Evolutionary conservation across 2,888 invertebrate species (phyloP).

Genomic region (Erpobdella octoculata): DNA sequence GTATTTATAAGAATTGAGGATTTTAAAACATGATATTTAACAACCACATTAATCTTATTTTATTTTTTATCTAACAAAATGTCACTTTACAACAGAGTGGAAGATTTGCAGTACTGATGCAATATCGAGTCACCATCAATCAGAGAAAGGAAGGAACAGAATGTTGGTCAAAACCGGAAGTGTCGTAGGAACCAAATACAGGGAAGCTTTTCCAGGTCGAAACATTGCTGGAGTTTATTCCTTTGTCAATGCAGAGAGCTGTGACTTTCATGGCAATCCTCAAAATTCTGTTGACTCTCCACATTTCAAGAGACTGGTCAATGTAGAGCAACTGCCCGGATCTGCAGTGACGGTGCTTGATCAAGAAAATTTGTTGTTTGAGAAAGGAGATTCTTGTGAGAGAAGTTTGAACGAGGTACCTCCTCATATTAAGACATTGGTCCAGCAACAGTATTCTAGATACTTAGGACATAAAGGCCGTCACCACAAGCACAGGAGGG

Average conservation of each 20-base stretch:
- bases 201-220: not conserved
- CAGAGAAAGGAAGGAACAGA: slow-evolving; percentile 1
- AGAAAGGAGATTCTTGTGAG: not conserved
- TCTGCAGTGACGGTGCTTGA: slow-evolving; percentile 28
- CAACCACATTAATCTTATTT: too few species aligned
- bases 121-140: not conserved
- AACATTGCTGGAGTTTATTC: not conserved
- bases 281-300: too few species aligned
- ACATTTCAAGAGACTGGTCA: not conserved
- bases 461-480: slow-evolving; percentile 27
- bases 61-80: too few species aligned
- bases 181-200: not conserved
- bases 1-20: too few species aligned
- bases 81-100: slow-evolving; percentile 24
- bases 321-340: not conserved
- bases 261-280: not conserved
- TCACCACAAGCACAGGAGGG: slow-evolving; percentile 33
- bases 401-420: not conserved
- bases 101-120: slow-evolving; percentile 18
- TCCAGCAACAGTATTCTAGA: not conserved
- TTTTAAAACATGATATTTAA: too few species aligned
- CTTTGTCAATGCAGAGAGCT: not conserved
- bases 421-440: not conserved
- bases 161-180: not conserved
- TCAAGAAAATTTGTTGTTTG: slow-evolving; percentile 13